phyloP scores from a whole-genome alignment of 1,140 invertebrate species.

The Drosophila pandora region DNA sequence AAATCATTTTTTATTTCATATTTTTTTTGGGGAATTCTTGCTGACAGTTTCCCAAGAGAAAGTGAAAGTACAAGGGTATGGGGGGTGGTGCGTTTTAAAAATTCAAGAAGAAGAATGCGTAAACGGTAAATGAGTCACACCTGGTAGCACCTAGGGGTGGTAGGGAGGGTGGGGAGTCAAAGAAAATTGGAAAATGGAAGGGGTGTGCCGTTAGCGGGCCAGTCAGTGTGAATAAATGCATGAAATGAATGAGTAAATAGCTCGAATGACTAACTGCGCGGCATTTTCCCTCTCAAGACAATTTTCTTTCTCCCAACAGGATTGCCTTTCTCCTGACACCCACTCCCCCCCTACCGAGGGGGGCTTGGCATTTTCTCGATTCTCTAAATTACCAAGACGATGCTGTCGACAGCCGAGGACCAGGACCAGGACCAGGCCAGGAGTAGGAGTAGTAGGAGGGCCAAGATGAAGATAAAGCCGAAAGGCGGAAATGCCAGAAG shows the following conservation, averaged over 20 bases:
- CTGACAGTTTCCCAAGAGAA: slow-evolving; percentile 60
- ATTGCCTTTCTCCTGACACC: not conserved
- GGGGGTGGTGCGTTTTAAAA: slow-evolving; percentile 60
- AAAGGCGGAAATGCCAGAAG: slow-evolving; percentile 11
- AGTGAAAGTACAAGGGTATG: slow-evolving; percentile 24
- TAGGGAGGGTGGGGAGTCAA: too few relatives aligned
- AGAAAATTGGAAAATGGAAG: slow-evolving; percentile 10
- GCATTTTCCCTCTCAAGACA: slow-evolving; percentile 48
- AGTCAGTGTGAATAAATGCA: slow-evolving; percentile 77
- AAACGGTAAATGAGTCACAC: slow-evolving; percentile 68
- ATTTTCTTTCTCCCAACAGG: not conserved
- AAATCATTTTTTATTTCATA: slow-evolving; percentile 62
- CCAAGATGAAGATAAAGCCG: slow-evolving; percentile 31
- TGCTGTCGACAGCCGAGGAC: slow-evolving; percentile 22
- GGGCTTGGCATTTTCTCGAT: slow-evolving; percentile 26
- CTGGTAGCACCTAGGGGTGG: slow-evolving; percentile 22
- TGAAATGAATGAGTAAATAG: slow-evolving; percentile 80
- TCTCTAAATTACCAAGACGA: slow-evolving; percentile 42
- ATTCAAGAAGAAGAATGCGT: slow-evolving; percentile 65
- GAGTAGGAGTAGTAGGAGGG: not conserved
- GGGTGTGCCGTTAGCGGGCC: not conserved
- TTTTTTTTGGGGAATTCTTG: slow-evolving; percentile 7
- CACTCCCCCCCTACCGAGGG: not conserved
- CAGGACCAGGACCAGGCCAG: too few relatives aligned
- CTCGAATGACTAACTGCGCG: slow-evolving; percentile 72